A percentile compares a stretch with the other conserved stretches of the same genome.
Evolutionary conservation across 2,797 vertebrate genomes (phyloP).

Genomic region (Danio kyathit): DNA sequence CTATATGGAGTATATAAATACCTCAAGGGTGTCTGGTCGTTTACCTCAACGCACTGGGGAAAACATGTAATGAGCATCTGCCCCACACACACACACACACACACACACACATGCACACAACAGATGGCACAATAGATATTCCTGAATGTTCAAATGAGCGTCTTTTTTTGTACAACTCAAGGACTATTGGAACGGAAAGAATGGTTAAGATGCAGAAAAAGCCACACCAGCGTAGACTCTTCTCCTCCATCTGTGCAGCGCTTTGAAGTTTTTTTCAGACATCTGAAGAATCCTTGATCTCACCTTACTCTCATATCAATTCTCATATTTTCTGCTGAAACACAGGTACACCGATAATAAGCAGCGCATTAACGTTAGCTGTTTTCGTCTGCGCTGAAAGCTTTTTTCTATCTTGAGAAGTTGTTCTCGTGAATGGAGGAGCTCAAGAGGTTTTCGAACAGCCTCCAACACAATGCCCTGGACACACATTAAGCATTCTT

Average conservation of each 20-base stretch:
- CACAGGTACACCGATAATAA: conserved; percentile 23
- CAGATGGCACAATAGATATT: conserved; percentile 31
- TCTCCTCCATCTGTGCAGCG: conserved; percentile 25
- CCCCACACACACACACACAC: not conserved
- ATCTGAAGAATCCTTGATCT: conserved; percentile 39
- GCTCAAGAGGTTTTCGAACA: conserved; percentile 33
- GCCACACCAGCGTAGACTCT: conserved; percentile 20
- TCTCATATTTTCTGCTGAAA: conserved; percentile 22
- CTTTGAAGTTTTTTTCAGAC: conserved; percentile 39
- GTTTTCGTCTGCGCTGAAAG: conserved; percentile 10
- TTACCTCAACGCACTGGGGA: conserved; percentile 9
- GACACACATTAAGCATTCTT: conserved; percentile 42
- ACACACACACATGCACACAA: conserved; percentile 1
- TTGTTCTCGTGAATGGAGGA: conserved; percentile 15
- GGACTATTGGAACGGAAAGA: conserved; percentile 34
- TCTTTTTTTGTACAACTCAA: conserved; percentile 18
- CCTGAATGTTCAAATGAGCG: conserved; percentile 29
- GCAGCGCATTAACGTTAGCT: conserved; percentile 10
- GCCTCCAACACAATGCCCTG: conserved; percentile 35
- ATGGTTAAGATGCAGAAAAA: conserved; percentile 18
- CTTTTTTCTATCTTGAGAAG: conserved; percentile 22
- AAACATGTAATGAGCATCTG: conserved; percentile 11
- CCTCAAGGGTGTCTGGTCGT: conserved; percentile 13
- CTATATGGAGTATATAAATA: conserved; percentile 6
- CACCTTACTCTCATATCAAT: conserved; percentile 14